Evolutionary conservation across 2,888 invertebrate species (phyloP), one percentile per base, ranked within the genome.

Genomic region (Lasioglossum pauxillum): DNA sequence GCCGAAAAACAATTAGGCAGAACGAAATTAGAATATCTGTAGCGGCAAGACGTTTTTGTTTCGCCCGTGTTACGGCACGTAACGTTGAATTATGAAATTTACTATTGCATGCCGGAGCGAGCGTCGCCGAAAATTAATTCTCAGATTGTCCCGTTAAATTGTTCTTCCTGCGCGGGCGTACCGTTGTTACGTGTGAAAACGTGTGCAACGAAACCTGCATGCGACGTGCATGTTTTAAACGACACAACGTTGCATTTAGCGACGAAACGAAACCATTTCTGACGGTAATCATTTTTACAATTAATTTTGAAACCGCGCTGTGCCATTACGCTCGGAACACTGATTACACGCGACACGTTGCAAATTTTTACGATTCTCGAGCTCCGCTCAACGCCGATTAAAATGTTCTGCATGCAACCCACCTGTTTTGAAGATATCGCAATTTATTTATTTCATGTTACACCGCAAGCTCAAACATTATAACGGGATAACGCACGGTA

Each of bases 11-110:
- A 81, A 78, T 41, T 49, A 78, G 16, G 23, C n/a, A 31, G 4
- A 44, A 38, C 49, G 44, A 60, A 83, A 80, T 80, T 71, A 75
- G 80, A 83, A 83, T 80, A 46, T 71, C 19, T 38, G n/a, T 57
- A 7, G 31, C 49, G 73, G 14, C 27, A 72, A 78, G 31, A 71
- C 41, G 78, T 80, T 67, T 69, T 44, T n/a, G 80, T 57, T 38
- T 69, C 31, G 5, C 23, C 23, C 12, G 23, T 19, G 27, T 53
- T 16, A 44, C 41, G 12, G 53, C 72, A 27, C n/a, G 60, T 69
- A 69, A 69, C 49, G 53, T 53, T 72, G 27, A 71, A 57, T 74
- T 44, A 79, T 74, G 38, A 69, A 53, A 69, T 69, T 79, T 57
- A 74, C 74, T 44, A 35, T 31, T 23, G 27, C 78, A 35, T 19